Percentiles rank a stretch among this genome's conserved stretches.
These are phyloP conservation scores for Forficula auricularia DNA, from an alignment of 1,140 invertebrate genomes.

Conservation along the genomic window DNA sequence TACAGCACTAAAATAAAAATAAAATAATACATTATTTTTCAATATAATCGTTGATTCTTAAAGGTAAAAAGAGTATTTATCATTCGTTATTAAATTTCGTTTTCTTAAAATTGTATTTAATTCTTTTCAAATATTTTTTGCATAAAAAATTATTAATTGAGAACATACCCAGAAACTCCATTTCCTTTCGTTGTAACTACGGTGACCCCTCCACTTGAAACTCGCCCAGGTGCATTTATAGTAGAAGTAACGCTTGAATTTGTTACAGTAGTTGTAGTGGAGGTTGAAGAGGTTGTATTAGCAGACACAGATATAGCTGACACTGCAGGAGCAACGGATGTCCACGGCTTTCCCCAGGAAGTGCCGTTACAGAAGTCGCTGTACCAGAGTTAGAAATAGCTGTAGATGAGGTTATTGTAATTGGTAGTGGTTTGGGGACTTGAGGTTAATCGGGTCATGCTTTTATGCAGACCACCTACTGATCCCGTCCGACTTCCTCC, in stretches of 20 bases:
- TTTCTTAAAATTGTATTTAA: too few relatives aligned
- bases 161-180: not conserved
- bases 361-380: conserved; percentile 12
- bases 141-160: not conserved
- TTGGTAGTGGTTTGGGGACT: conserved; percentile 44
- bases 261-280: not conserved
- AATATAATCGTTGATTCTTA: too few relatives aligned
- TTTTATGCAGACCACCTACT: conserved; percentile 58
- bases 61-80: too few relatives aligned
- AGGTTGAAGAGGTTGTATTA: not conserved
- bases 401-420: conserved; percentile 19
- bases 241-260: conserved; percentile 18
- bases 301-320: not conserved
- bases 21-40: not conserved
- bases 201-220: conserved; percentile 42
- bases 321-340: conserved; percentile 5
- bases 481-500: conserved; percentile 33
- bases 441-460: conserved; percentile 59
- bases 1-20: not conserved
- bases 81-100: too few relatives aligned
- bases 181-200: conserved; percentile 31
- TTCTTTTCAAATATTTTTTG: not conserved
- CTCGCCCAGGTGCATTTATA: conserved; percentile 8
- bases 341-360: conserved; percentile 3
- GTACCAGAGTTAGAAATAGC: conserved; percentile 19